phyloP scores from a whole-genome alignment of 2,888 invertebrate genomes.

The Muscina levida region DNA sequence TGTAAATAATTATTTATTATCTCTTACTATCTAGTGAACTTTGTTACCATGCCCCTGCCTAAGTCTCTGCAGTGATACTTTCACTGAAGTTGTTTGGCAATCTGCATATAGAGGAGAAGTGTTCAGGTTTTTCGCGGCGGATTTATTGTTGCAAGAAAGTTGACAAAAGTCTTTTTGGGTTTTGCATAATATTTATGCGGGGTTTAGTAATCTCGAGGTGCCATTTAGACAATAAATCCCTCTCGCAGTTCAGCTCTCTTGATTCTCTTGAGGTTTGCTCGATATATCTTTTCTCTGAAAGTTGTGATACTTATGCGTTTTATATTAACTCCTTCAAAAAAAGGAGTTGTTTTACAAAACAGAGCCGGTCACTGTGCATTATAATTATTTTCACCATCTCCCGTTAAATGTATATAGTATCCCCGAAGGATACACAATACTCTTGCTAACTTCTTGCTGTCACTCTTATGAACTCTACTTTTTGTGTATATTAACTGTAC shows the following conservation, averaged over 20 bases:
- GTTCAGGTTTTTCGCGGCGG: background rate
- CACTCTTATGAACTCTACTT: slow-evolving; percentile 13
- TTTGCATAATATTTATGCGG: slow-evolving; percentile 72
- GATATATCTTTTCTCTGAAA: slow-evolving; percentile 23
- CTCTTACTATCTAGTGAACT: slow-evolving; percentile 65
- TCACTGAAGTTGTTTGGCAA: no score
- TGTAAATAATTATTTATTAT: slow-evolving; percentile 76
- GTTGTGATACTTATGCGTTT: slow-evolving; percentile 45
- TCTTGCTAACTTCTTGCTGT: slow-evolving; percentile 36
- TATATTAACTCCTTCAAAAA: slow-evolving; percentile 55
- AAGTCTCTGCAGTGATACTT: no score
- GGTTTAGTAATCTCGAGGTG: slow-evolving; percentile 58
- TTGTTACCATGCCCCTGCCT: slow-evolving; percentile 37
- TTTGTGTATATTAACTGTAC: no score
- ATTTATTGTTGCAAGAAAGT: slow-evolving; percentile 43
- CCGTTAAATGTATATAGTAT: slow-evolving; percentile 16
- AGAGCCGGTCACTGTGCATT: slow-evolving; percentile 75
- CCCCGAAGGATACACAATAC: background rate
- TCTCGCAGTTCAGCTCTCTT: background rate
- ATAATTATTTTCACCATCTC: slow-evolving; percentile 58
- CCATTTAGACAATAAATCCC: slow-evolving; percentile 50
- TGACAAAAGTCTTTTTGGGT: slow-evolving; percentile 36
- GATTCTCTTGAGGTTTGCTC: slow-evolving; percentile 39
- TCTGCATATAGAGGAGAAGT: background rate
- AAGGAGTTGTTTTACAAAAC: slow-evolving; percentile 57